Percentiles rank a stretch among this genome's conserved stretches.
These are phyloP conservation scores for Rhombomys opimus DNA, from an alignment of 2,113 vertebrate genomes.

Conservation along the genomic window DNA sequence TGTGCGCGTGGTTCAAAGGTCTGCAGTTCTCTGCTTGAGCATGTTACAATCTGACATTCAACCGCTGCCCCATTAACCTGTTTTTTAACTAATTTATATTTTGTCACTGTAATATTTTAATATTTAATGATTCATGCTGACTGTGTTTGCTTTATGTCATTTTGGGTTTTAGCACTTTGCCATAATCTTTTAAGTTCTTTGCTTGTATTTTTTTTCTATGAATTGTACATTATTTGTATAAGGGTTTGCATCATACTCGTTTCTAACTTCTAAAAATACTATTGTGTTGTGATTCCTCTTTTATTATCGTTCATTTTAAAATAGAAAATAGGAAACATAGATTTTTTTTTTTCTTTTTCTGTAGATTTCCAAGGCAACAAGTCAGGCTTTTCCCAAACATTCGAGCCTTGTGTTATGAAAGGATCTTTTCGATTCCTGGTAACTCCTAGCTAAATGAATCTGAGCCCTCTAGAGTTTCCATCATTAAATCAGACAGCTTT, in stretches of 20 bases:
- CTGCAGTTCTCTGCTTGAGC: background rate
- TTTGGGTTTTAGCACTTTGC: background rate
- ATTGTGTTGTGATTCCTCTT: background rate
- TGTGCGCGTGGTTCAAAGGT: background rate
- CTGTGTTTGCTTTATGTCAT: background rate
- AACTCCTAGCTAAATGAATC: background rate
- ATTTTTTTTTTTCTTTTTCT: background rate
- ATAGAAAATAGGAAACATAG: background rate
- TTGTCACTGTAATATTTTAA: slow-evolving; percentile 19
- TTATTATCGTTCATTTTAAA: background rate
- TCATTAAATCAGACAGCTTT: background rate
- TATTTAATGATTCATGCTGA: background rate
- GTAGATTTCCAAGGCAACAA: background rate
- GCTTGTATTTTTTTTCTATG: background rate
- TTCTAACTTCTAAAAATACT: background rate
- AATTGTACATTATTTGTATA: background rate
- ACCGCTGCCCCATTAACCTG: slow-evolving; percentile 55
- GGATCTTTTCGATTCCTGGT: background rate
- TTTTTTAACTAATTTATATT: slow-evolving; percentile 52
- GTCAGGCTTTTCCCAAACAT: background rate
- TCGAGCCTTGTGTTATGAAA: background rate
- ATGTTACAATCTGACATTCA: slow-evolving; percentile 32
- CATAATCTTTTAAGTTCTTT: background rate
- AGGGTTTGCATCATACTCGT: background rate
- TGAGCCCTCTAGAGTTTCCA: background rate